Percentiles rank a stretch among this genome's conserved stretches.
phyloP scores from a whole-genome alignment of 2,888 invertebrate genomes.

The Nephrotoma flavescens region DNA sequence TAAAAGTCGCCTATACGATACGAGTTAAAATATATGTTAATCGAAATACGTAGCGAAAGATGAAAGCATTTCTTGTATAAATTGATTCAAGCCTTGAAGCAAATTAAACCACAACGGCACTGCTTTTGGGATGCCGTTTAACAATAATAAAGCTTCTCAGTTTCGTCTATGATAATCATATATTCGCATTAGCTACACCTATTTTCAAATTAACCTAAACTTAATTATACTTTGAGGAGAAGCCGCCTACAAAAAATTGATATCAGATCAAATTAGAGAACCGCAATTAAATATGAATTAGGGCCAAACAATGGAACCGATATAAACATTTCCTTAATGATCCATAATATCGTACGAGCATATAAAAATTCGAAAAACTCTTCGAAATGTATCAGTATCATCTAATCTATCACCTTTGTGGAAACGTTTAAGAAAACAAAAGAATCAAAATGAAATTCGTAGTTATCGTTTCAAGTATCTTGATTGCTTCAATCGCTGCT shows the following conservation, averaged over 20 bases:
- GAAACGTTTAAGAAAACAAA: neutral
- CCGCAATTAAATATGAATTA: neutral
- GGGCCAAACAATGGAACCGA: neutral
- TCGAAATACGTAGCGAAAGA: no score
- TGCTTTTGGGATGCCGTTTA: no score
- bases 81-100: no score
- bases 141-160: no score
- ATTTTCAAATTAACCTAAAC: neutral
- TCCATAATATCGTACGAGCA: neutral
- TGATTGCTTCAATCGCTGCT: neutral
- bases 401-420: neutral
- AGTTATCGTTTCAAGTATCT: neutral
- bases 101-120: no score
- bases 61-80: no score
- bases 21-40: no score
- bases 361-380: neutral
- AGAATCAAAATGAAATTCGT: neutral
- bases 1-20: no score
- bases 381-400: neutral
- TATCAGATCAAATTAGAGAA: neutral
- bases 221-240: neutral
- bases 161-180: no score
- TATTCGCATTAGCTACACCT: no score
- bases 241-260: neutral
- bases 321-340: neutral